These are phyloP conservation scores for Phenganax subtilis DNA, from an alignment of 92 coral and sea anemone genomes.

Conservation along the genomic window DNA sequence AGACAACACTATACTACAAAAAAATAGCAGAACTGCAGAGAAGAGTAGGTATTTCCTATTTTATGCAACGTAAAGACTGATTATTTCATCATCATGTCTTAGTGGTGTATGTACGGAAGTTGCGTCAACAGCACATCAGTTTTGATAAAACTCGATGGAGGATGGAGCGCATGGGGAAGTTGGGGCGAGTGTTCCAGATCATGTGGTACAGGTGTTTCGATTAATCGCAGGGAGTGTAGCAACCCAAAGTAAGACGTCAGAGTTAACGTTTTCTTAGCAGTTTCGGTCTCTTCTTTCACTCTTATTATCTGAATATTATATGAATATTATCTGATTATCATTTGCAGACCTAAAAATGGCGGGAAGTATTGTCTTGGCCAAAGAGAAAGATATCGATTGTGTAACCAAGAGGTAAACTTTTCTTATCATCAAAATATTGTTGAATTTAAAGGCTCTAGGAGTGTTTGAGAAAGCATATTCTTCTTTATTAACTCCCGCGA, in stretches of 20 bases:
- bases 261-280: background rate
- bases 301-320: background rate
- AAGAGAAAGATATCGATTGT: constrained; percentile 60
- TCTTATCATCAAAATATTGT: background rate
- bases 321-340: background rate
- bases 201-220: constrained; percentile 78
- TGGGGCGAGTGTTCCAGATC: constrained; percentile 89
- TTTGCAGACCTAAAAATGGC: constrained; percentile 74
- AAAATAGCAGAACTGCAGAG: background rate
- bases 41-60: background rate
- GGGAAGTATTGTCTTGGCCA: constrained; percentile 82
- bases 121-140: constrained; percentile 69
- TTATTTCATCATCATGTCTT: constrained; percentile 11
- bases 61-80: background rate
- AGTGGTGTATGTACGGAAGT: constrained; percentile 97
- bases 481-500: background rate
- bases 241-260: constrained; percentile 64
- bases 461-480: no score
- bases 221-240: constrained; percentile 63
- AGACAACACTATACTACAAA: background rate
- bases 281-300: background rate
- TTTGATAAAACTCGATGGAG: constrained; percentile 71
- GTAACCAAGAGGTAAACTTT: constrained; percentile 60
- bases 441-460: background rate
- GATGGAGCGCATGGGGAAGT: constrained; percentile 77